These are phyloP conservation scores for Lottia gigantea DNA, from an alignment of 2,888 invertebrate species.

Conservation along the genomic window DNA sequence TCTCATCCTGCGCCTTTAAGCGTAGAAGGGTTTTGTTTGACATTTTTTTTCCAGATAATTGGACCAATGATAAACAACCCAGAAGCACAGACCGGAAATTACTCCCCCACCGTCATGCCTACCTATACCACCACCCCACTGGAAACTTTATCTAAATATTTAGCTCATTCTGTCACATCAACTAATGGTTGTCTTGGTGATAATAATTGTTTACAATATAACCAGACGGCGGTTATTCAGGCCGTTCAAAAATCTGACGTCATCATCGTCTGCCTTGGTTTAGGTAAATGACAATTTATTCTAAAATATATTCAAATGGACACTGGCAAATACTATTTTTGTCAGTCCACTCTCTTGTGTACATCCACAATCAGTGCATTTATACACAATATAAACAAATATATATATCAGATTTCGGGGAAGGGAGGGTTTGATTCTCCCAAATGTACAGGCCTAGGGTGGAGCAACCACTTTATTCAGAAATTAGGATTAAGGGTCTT, in stretches of 20 bases:
- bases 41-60: conserved; percentile 46
- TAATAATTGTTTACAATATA: conserved; percentile 47
- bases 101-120: conserved; percentile 42
- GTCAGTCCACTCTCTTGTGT: no score
- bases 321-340: no score
- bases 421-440: no score
- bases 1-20: no score
- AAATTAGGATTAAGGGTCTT: no score
- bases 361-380: no score
- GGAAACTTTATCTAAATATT: conserved; percentile 21
- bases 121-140: conserved; percentile 47
- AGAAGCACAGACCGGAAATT: conserved; percentile 54
- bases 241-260: conserved; percentile 44
- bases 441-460: no score
- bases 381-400: no score
- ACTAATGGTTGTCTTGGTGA: conserved; percentile 49
- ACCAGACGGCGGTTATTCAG: conserved; percentile 30
- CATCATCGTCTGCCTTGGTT: conserved; percentile 58
- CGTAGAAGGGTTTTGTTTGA: no score
- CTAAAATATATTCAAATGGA: no score
- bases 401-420: no score
- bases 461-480: no score
- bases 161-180: conserved; percentile 40
- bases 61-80: conserved; percentile 62
- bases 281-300: conserved; percentile 34